Evolutionary conservation across 2,113 vertebrate genomes (phyloP).

Genomic region (Myxocyprinus asiaticus): DNA sequence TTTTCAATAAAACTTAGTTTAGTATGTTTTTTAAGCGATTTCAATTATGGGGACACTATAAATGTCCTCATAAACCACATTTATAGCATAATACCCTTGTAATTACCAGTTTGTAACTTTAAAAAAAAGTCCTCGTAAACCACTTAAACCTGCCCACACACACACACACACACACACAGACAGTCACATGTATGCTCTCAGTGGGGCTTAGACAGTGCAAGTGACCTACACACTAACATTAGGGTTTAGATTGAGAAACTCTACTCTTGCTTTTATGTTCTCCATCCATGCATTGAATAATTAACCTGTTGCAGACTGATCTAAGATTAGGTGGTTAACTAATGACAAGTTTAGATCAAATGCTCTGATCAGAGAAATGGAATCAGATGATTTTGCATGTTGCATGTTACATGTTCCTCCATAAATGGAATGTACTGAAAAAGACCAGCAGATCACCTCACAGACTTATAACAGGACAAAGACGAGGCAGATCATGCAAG

Average conservation of each 20-base stretch:
- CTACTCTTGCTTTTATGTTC: conserved; percentile 37
- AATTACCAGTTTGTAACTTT: too few relatives aligned
- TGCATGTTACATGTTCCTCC: not conserved
- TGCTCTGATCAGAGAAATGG: conserved; percentile 19
- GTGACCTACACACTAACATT: conserved; percentile 32
- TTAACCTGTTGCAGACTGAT: conserved; percentile 36
- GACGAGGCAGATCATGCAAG: not conserved
- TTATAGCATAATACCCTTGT: too few relatives aligned
- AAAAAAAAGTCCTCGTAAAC: too few relatives aligned
- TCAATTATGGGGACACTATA: too few relatives aligned
- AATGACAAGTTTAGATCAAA: conserved; percentile 35
- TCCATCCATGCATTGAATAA: conserved; percentile 41
- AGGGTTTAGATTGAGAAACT: conserved; percentile 26
- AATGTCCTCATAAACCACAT: too few relatives aligned
- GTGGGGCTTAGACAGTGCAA: not conserved
- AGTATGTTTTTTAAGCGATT: too few relatives aligned
- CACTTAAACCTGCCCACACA: too few relatives aligned
- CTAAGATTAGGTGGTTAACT: conserved; percentile 30
- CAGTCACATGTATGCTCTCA: conserved; percentile 12
- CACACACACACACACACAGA: not conserved
- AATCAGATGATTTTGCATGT: conserved; percentile 23
- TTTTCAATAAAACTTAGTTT: too few relatives aligned
- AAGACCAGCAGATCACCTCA: conserved; percentile 15
- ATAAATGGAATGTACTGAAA: not conserved
- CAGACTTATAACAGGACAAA: not conserved